phyloP scores from a whole-genome alignment of 2,113 vertebrate genomes.

The Aythya baeri region DNA sequence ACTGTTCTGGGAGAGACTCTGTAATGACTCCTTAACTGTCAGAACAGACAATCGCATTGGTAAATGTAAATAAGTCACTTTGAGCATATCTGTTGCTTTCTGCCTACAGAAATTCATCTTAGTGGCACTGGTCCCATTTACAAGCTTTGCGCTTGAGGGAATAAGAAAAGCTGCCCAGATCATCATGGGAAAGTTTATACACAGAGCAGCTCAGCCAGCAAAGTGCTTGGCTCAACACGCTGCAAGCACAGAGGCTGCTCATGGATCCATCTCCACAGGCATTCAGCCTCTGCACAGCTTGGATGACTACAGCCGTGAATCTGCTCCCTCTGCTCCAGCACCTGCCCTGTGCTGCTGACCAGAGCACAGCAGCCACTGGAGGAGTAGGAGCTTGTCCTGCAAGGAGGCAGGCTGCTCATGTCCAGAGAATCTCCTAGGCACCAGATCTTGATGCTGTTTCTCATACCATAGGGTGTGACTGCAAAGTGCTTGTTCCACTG shows the following conservation, averaged over 20 bases:
- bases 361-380: fast-evolving
- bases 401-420: neutral
- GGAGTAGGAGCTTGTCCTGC: neutral
- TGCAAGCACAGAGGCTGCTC: neutral
- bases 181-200: constrained; percentile 60
- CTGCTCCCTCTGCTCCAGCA: neutral
- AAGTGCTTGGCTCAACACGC: neutral
- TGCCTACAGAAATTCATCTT: constrained; percentile 26
- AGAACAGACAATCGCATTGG: neutral
- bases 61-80: neutral
- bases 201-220: neutral
- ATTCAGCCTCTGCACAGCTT: neutral
- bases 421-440: neutral
- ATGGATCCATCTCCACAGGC: neutral
- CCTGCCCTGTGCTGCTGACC: fast-evolving
- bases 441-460: neutral
- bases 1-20: neutral
- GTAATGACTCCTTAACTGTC: neutral
- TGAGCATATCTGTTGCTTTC: neutral
- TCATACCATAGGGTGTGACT: neutral
- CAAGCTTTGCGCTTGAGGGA: constrained; percentile 39
- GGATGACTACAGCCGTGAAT: neutral
- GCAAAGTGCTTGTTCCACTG: neutral
- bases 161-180: constrained; percentile 36
- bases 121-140: constrained; percentile 22